Base-by-base conservation (phyloP, 2,113 vertebrate genomes). In the Diphyllodes magnificus region DNA sequence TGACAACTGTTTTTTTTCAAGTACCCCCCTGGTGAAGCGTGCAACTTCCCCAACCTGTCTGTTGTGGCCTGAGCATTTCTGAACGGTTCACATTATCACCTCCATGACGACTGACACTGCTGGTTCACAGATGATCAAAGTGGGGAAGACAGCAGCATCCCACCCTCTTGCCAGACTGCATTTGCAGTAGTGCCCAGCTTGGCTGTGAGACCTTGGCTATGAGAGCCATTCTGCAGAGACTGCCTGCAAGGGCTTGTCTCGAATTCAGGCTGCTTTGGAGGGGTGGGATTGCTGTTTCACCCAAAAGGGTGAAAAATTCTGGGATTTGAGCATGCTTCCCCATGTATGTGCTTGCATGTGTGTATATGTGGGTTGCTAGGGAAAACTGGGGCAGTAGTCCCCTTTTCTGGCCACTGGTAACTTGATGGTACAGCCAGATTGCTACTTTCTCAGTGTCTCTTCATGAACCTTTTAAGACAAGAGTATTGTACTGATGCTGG, bases 201-300 rank as follows among this genome's bases (percentile, higher is more conserved):
- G 60, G 44, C 68, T 73, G 1, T 33, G 78, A 79, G 53, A 27
- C 49, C 37, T 86, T 53, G 23, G 24, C 60, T 35, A 4, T 3
- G 1, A 13, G 15, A 40, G 71, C 35, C 13, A 3, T 89, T 92
- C 60, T 53, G 64, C 64, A 56, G 87, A 45, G 63, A 44, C 54
- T 83, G 8, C 23, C 68, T 60, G 44, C 60, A 53, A 57, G 64
- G 21, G 25, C 0, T 0, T 3, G 1, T 66, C 65, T 77, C 0
- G 0, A 51, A 13, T 37, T 56, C 20, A 37, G 47, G 39, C 28
- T 73, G 64, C 40, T 84, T 61, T 54, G 47, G n/a, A 77, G 79
- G 75, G 11, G 23, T 61, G 54, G 59, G 39, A 20, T 54, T 83
- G 71, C 33, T 10, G 1, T 69, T 86, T 66, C 53, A n/a, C 28